Conservation (phyloP, 2,888 invertebrate genomes). For the Colostygia pectinataria region DNA sequence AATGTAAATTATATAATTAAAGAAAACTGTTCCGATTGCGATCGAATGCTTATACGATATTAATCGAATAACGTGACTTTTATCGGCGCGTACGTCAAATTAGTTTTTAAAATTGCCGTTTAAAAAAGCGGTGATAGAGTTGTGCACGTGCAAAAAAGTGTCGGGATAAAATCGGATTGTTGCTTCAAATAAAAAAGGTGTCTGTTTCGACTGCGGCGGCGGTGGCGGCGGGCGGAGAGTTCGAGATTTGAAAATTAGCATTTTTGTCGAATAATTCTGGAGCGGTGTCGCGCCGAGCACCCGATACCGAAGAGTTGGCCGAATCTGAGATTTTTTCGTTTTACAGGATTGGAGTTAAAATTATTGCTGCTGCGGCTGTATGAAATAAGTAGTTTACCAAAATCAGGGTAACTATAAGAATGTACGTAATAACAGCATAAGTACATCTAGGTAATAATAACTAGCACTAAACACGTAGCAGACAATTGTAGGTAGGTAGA, state of each 20-base stretch:
- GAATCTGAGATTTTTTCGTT: slow-evolving; percentile 61
- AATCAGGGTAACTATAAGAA: background rate
- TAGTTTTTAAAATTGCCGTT: slow-evolving; percentile 46
- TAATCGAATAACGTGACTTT: slow-evolving; percentile 64
- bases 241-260: slow-evolving; percentile 82
- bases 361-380: slow-evolving; percentile 51
- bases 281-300: slow-evolving; percentile 74
- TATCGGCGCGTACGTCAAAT: slow-evolving; percentile 55
- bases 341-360: slow-evolving; percentile 70
- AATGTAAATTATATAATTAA: slow-evolving; percentile 80
- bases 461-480: too few relatives aligned
- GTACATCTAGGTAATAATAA: too few relatives aligned
- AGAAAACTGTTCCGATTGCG: slow-evolving; percentile 68
- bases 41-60: slow-evolving; percentile 63
- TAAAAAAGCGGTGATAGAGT: slow-evolving; percentile 37
- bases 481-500: background rate
- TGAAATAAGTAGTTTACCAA: slow-evolving; percentile 16
- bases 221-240: slow-evolving; percentile 57
- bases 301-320: slow-evolving; percentile 72
- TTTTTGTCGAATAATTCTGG: slow-evolving; percentile 82
- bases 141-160: slow-evolving; percentile 39
- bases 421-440: too few relatives aligned
- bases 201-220: slow-evolving; percentile 66
- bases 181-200: slow-evolving; percentile 66
- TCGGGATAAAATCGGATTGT: slow-evolving; percentile 57